A percentile compares a stretch with the other conserved stretches of the same genome.
phyloP scores from a whole-genome alignment of 53 echinoderm and acorn worm species.

The Paelopatides confundens region DNA sequence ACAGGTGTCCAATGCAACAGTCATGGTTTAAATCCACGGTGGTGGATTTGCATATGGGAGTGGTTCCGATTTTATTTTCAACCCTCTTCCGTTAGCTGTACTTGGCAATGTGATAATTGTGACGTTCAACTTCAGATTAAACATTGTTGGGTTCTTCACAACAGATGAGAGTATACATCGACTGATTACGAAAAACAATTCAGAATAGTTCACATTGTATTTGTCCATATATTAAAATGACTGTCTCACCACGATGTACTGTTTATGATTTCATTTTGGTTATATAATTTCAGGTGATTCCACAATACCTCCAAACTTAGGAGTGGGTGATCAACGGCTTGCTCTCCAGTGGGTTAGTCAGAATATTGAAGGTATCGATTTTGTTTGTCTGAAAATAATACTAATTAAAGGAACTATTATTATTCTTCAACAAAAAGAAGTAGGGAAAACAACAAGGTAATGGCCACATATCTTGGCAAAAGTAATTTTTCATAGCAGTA shows the following conservation, averaged over 20 bases:
- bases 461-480: too few species aligned
- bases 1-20: neutral
- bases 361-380: conserved; percentile 8
- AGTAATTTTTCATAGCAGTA: too few species aligned
- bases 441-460: too few species aligned
- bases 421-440: too few species aligned
- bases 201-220: too few species aligned
- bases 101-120: neutral
- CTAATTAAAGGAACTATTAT: too few species aligned
- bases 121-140: neutral
- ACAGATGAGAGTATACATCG: neutral
- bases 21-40: conserved; percentile 5
- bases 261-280: neutral
- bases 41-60: neutral
- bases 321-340: neutral
- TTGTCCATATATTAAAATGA: too few species aligned
- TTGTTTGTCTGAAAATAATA: too few species aligned
- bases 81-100: neutral
- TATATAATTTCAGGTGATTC: neutral
- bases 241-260: too few species aligned
- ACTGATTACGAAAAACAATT: too few species aligned
- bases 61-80: neutral
- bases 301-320: neutral
- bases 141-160: neutral
- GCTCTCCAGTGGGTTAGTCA: conserved; percentile 7